phyloP scores from a whole-genome alignment of 2,888 invertebrate genomes.

The Odontocerum albicorne region DNA sequence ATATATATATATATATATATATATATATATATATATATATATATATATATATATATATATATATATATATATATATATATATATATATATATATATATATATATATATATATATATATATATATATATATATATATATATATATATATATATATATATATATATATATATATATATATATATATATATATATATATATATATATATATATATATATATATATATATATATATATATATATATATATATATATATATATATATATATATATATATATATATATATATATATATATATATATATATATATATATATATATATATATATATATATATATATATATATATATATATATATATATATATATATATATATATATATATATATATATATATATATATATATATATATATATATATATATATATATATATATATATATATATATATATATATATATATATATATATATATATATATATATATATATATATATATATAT shows the following conservation, averaged over 20 bases:
- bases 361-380: background rate
- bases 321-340: background rate
- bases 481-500: background rate
- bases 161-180: background rate
- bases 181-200: background rate
- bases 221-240: background rate
- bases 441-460: background rate
- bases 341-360: background rate
- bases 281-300: background rate
- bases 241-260: background rate
- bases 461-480: background rate
- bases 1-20: background rate
- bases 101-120: background rate
- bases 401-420: background rate
- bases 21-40: background rate
- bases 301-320: background rate
- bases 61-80: background rate
- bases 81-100: background rate
- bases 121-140: background rate
- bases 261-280: background rate
- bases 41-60: background rate
- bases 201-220: background rate
- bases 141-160: no score
- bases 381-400: background rate
- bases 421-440: background rate